Conservation (phyloP, 2,888 invertebrate species). For the Furcula furcula region DNA sequence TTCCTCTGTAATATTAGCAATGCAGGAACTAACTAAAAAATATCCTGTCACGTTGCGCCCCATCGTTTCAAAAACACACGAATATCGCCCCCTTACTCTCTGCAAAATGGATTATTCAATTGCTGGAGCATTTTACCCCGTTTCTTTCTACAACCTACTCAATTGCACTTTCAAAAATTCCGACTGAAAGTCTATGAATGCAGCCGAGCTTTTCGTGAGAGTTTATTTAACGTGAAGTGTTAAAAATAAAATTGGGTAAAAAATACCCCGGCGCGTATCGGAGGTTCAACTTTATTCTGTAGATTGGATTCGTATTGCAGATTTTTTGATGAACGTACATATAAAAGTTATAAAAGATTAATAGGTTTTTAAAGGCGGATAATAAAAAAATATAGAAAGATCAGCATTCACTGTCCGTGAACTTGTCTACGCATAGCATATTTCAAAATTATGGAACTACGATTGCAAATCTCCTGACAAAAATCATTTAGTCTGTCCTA, state of each 20-base stretch:
- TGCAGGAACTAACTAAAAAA: not conserved
- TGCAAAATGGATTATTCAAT: constrained; percentile 64
- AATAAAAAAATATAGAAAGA: too few species aligned
- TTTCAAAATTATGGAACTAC: too few species aligned
- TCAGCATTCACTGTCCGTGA: too few species aligned
- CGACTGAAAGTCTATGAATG: constrained; percentile 35
- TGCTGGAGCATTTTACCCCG: constrained; percentile 49
- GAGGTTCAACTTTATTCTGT: constrained; percentile 23
- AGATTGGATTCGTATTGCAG: constrained; percentile 9
- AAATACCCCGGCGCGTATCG: constrained; percentile 16
- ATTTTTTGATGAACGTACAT: constrained; percentile 15
- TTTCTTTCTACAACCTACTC: constrained; percentile 28
- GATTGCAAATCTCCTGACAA: too few species aligned
- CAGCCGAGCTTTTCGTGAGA: constrained; percentile 31
- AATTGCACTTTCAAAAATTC: constrained; percentile 29
- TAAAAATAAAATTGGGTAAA: constrained; percentile 38
- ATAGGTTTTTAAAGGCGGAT: too few species aligned
- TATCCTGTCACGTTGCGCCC: not conserved
- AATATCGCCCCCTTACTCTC: constrained; percentile 17
- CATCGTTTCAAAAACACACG: not conserved
- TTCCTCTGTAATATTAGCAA: not conserved
- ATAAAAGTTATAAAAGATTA: too few species aligned
- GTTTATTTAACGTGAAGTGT: constrained; percentile 35
- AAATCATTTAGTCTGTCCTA: too few species aligned
- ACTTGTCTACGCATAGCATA: too few species aligned